Percentiles rank a stretch among this genome's conserved stretches.
Evolutionary conservation across 2,888 invertebrate genomes (phyloP).

Genomic region (Drosophila meridiana): DNA sequence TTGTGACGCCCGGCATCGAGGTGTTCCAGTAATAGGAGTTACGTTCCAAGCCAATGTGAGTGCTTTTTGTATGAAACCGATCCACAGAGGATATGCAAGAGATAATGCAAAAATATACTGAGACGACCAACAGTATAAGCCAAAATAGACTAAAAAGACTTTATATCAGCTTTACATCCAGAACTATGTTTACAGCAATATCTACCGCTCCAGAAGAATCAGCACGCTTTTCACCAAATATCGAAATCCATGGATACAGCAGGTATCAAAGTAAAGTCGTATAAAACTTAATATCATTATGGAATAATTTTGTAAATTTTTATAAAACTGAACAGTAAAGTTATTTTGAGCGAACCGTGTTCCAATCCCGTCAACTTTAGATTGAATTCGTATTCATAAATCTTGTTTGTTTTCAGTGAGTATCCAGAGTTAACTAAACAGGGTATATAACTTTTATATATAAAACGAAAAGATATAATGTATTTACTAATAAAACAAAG

Average conservation of each 20-base stretch:
- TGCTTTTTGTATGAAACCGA: conserved; percentile 82
- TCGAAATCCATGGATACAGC: conserved; percentile 82
- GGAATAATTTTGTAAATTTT: neutral
- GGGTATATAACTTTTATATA: neutral
- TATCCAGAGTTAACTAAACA: neutral
- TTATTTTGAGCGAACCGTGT: conserved; percentile 2
- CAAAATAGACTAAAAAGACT: conserved; percentile 70
- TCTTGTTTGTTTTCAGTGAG: neutral
- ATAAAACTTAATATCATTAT: conserved; percentile 48
- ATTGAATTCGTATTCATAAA: neutral
- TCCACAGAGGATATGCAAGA: conserved; percentile 81
- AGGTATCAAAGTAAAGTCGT: conserved; percentile 75
- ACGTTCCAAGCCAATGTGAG: conserved; percentile 82
- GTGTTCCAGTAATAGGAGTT: conserved; percentile 84
- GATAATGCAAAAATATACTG: conserved; percentile 74
- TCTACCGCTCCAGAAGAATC: conserved; percentile 73
- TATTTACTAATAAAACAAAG: neutral
- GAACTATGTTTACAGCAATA: neutral
- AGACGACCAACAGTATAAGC: conserved; percentile 72
- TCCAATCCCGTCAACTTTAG: too few species aligned
- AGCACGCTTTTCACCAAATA: conserved; percentile 72
- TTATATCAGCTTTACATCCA: neutral
- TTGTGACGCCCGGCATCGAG: conserved; percentile 81
- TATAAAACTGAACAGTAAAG: neutral
- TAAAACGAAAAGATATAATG: neutral